Conservation (phyloP, 1,140 invertebrate genomes). For the Lasioglossum baleicum region DNA sequence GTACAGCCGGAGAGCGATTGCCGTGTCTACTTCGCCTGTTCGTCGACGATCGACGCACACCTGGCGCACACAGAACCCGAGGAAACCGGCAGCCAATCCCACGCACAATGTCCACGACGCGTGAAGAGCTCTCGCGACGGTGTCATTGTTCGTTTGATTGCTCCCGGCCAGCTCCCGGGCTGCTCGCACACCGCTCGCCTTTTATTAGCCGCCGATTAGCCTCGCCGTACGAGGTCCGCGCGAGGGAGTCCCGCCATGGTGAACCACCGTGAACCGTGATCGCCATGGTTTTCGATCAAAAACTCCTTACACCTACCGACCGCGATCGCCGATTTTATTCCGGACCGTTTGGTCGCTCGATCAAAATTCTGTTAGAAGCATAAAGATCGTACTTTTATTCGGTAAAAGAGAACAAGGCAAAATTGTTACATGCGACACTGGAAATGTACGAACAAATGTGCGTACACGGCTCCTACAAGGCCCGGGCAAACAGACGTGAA, state of each 20-base stretch:
- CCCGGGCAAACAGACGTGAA: no score
- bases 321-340: no score
- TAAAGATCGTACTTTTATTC: no score
- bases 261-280: conserved; percentile 25
- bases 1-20: background rate
- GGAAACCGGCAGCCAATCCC: conserved; percentile 56
- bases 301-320: background rate
- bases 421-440: no score
- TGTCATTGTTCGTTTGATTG: conserved; percentile 70
- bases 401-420: no score
- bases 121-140: conserved; percentile 52
- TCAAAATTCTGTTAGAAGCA: no score
- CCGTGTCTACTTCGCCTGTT: background rate
- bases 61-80: conserved; percentile 24
- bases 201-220: conserved; percentile 63
- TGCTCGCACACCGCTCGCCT: conserved; percentile 50
- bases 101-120: conserved; percentile 63
- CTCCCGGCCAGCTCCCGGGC: conserved; percentile 55
- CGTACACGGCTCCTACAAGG: no score
- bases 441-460: no score
- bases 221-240: conserved; percentile 53
- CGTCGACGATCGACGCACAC: conserved; percentile 19
- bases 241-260: conserved; percentile 11
- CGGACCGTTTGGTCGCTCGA: no score
- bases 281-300: conserved; percentile 28